Evolutionary conservation across 2,797 vertebrate species (phyloP), one percentile per base, ranked within the genome.

Genomic region (Columba guinea): DNA sequence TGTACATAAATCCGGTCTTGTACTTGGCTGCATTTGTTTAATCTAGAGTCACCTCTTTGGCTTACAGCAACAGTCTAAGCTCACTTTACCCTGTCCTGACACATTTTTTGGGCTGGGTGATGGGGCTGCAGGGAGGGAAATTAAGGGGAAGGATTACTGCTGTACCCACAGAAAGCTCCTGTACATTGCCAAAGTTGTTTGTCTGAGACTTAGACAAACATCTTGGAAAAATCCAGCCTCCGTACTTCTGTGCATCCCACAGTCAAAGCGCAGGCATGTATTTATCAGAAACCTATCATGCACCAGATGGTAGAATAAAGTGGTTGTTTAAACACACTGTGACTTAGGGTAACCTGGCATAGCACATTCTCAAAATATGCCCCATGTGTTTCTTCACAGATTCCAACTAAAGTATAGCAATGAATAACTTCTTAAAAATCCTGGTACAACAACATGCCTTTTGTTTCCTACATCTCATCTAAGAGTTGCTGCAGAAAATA

Each of bases 261-360:
- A 94, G 87, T 82, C 84, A 90, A 85, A 92, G 84, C 59, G 0
- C 83, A 95, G 86, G 91, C 95, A 97, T 39, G 76, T 83, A 96
- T 97, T 95, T 95, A 96, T 96, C 96, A 96, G 95, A 95, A 96
- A 95, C 77, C 91, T 93, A 93, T 97, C 94, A 94, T 55, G 69
- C 70, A 94, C 83, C 96, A 97, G 96, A 97, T 97, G 96, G 96
- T 89, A 93, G 93, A 97, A 96, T 95, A 95, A 96, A 96, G 87
- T 96, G 94, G 90, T 97, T 96, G 96, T 95, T 96, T 96, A 97
- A 96, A 96, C 94, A 97, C 80, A 65, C 48, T 95, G 90, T 95
- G 96, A 93, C 94, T 96, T 94, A 23, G 93, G 94, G 69, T 96
- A 96, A 96, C 95, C 94, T 96, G 96, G 82, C 90, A 96, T 93